These are phyloP conservation scores for Stenopsyche tienmushanensis DNA, from an alignment of 1,140 invertebrate species.

Conservation along the genomic window DNA sequence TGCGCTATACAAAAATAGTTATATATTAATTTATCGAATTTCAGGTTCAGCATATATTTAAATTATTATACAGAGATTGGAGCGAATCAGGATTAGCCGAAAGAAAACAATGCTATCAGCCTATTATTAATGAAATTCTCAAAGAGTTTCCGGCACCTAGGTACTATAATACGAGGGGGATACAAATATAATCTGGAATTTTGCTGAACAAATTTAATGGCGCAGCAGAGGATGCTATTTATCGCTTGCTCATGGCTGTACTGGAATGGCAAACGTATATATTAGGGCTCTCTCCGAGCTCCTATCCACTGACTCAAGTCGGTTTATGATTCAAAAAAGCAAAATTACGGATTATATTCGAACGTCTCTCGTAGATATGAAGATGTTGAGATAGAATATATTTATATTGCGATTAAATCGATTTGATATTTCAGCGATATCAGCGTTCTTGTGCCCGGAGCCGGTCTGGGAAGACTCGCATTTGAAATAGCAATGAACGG, in stretches of 20 bases:
- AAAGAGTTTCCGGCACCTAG: slow-evolving; percentile 64
- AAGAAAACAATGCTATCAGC: slow-evolving; percentile 84
- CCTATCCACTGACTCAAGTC: not conserved
- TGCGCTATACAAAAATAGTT: not conserved
- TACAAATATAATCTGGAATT: too few species aligned
- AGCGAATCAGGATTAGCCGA: slow-evolving; percentile 80
- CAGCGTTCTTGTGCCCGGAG: slow-evolving; percentile 89
- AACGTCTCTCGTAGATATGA: too few species aligned
- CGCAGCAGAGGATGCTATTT: too few species aligned
- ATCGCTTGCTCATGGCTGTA: too few species aligned
- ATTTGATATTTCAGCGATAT: slow-evolving; percentile 56
- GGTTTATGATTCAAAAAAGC: too few species aligned
- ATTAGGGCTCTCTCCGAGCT: not conserved
- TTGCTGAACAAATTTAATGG: too few species aligned
- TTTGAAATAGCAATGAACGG: slow-evolving; percentile 90
- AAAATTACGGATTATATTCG: too few species aligned
- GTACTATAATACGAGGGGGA: not conserved
- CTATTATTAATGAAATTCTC: slow-evolving; percentile 85
- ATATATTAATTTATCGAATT: slow-evolving; percentile 10
- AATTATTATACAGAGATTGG: slow-evolving; percentile 96
- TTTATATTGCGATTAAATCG: slow-evolving; percentile 1
- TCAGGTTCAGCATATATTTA: slow-evolving; percentile 84
- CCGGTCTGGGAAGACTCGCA: slow-evolving; percentile 88
- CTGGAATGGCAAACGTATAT: too few species aligned
- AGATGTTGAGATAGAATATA: not conserved